Evolutionary conservation across 2,113 vertebrate species (phyloP).

Genomic region (Melanerpes aurifrons): DNA sequence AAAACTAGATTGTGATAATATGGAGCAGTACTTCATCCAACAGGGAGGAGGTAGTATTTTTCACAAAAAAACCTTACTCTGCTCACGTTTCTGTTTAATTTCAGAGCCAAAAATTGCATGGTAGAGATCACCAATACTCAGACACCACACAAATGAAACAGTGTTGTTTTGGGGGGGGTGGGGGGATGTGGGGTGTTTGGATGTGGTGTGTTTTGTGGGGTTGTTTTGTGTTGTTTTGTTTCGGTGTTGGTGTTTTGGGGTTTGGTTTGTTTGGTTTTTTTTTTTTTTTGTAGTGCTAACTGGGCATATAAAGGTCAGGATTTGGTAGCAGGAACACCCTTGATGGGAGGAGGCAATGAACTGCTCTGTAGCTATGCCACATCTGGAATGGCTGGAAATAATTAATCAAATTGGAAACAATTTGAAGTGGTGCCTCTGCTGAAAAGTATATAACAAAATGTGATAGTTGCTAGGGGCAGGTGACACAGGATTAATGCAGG

Average conservation of each 20-base stretch:
- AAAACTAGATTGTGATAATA: conserved; percentile 98
- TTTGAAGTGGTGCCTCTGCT: background rate
- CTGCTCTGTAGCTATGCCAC: background rate
- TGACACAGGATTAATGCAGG: background rate
- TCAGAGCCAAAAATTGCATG: background rate
- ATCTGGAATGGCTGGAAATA: background rate
- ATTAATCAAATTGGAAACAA: background rate
- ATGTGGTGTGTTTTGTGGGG: too few species aligned
- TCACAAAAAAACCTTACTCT: background rate
- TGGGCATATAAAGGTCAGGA: background rate
- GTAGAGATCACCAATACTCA: background rate
- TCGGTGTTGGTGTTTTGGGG: too few species aligned
- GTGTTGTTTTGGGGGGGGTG: too few species aligned
- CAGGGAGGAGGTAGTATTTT: conserved; percentile 90
- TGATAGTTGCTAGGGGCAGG: background rate
- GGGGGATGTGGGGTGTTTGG: too few species aligned
- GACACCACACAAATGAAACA: background rate
- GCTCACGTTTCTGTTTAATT: background rate
- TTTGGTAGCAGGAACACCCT: background rate
- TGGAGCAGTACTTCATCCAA: conserved; percentile 96
- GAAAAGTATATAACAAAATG: rapidly evolving
- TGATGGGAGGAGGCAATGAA: background rate
- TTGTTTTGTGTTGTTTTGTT: too few species aligned
- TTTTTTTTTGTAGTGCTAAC: background rate
- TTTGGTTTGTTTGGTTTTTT: background rate